A percentile compares a stretch with the other conserved stretches of the same genome.
Evolutionary conservation across 2,888 invertebrate genomes (phyloP).

Genomic region (Apamea epomidion): DNA sequence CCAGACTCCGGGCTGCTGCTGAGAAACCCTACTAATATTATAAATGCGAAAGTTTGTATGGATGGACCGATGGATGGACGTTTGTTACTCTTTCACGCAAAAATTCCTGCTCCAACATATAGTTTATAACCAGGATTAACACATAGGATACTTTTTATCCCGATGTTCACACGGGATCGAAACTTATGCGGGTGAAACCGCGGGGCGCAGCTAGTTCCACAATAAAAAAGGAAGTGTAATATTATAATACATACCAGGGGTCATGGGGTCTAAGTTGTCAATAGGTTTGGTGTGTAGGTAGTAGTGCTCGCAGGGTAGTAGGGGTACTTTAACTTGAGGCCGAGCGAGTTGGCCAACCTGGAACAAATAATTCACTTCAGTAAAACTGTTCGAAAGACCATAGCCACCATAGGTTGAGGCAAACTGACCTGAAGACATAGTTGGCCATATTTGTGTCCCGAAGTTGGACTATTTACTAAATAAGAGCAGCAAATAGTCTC

Average conservation of each 20-base stretch:
- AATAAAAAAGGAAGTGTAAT: neutral
- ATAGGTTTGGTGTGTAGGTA: conserved; percentile 97
- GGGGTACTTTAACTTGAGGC: conserved; percentile 96
- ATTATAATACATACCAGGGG: conserved; percentile 92
- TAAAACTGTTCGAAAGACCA: neutral
- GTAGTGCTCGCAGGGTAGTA: conserved; percentile 98
- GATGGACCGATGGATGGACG: too few species aligned
- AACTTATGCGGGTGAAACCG: too few species aligned
- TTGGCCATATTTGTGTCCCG: neutral
- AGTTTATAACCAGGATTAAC: too few species aligned
- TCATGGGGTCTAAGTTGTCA: conserved; percentile 93
- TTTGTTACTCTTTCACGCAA: too few species aligned
- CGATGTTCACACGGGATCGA: too few species aligned
- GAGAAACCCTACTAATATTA: too few species aligned
- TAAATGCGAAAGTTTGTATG: too few species aligned
- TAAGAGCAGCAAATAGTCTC: neutral
- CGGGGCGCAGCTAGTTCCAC: too few species aligned
- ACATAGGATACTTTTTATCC: too few species aligned
- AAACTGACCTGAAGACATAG: conserved; percentile 8
- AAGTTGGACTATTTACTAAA: neutral
- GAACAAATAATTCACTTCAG: conserved; percentile 11
- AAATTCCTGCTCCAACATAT: too few species aligned
- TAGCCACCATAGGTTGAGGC: too few species aligned
- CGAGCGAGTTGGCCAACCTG: conserved; percentile 95
- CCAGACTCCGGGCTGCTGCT: too few species aligned